phyloP scores from a whole-genome alignment of 35 echinoderm and acorn worm species.

The Lytechinus pictus region DNA sequence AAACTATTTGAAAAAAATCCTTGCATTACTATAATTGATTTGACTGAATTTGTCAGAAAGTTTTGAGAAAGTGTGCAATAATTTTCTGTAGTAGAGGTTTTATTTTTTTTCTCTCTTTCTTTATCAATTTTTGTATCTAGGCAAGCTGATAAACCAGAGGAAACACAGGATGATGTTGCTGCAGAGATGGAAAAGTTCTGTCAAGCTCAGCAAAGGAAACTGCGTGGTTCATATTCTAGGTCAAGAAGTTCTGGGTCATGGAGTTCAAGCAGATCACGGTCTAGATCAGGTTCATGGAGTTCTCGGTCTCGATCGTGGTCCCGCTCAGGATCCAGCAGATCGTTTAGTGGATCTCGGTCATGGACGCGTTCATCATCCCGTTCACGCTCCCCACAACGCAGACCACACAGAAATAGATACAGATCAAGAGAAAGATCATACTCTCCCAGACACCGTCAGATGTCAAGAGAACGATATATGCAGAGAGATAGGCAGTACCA shows the following conservation, averaged over 20 bases:
- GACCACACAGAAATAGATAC: conserved; percentile 38
- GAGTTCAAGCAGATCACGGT: conserved; percentile 35
- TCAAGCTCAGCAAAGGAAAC: neutral
- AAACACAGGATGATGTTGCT: conserved; percentile 27
- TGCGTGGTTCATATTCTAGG: conserved; percentile 41
- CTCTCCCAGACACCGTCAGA: conserved; percentile 37
- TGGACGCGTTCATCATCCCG: conserved; percentile 29
- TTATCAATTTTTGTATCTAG: neutral
- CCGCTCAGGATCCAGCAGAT: conserved; percentile 60
- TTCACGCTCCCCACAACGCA: neutral
- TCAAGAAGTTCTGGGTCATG: conserved; percentile 57
- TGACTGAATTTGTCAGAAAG: too few species aligned
- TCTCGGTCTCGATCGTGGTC: conserved; percentile 62
- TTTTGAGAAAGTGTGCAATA: too few species aligned
- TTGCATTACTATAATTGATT: too few species aligned
- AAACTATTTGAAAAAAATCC: too few species aligned
- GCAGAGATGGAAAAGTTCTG: neutral
- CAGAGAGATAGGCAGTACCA: conserved; percentile 34
- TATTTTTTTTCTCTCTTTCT: neutral
- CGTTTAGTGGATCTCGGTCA: conserved; percentile 45
- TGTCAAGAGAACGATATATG: conserved; percentile 57
- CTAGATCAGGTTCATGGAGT: conserved; percentile 58
- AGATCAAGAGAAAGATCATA: conserved; percentile 24
- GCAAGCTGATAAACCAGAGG: neutral
- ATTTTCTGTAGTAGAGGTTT: neutral